Evolutionary conservation across 1,140 invertebrate genomes (phyloP), one percentile per base, ranked within the genome.

Genomic region (Bombus terrestris): DNA sequence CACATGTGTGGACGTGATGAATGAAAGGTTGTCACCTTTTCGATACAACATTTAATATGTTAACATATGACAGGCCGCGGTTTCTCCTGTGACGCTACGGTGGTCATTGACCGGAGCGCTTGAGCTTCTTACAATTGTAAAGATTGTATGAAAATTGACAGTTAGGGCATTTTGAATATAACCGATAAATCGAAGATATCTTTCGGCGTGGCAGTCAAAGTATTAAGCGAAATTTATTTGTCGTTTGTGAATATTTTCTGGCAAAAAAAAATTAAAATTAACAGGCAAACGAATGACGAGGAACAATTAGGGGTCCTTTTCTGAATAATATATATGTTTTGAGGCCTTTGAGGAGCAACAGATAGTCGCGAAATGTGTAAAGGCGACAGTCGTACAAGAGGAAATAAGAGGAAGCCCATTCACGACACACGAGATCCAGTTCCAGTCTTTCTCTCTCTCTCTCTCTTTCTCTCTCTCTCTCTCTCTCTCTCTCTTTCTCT

Each of bases 391-490:
- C 64, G 81, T 62, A 80, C 71, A 75, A 86, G 72, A 78, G 77
- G 62, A 81, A 81, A 82, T 76, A 83, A 85, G 72, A 85, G 83
- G 57, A 74, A 88, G 66, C 37, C 80, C 80, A 86, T 85, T 90
- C 88, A 68, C 77, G 73, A 74, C 73, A 81, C 69, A 82, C 53
- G 66, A 69, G 71, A 90, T 90, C 71, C 75, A 88, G 88, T 90
- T 88, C 79, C 77, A 77, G 66, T 72, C 25, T 32, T 1, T 59
- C 28, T 84, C 59, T 71, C 80, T 64, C 72, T 37, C 35, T 37
- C 4, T 37, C 37, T 37, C 37, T 37, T 0, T 32, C 32, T 32
- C 32, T 72, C 25, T 32, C 1, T 59, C 28, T 84, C 59, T 71
- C 80, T 64, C 72, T 37, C 35, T 37, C 4, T 37, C 4, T 37